Conservation (phyloP, 2,113 vertebrate genomes). For the Panthera leo region DNA sequence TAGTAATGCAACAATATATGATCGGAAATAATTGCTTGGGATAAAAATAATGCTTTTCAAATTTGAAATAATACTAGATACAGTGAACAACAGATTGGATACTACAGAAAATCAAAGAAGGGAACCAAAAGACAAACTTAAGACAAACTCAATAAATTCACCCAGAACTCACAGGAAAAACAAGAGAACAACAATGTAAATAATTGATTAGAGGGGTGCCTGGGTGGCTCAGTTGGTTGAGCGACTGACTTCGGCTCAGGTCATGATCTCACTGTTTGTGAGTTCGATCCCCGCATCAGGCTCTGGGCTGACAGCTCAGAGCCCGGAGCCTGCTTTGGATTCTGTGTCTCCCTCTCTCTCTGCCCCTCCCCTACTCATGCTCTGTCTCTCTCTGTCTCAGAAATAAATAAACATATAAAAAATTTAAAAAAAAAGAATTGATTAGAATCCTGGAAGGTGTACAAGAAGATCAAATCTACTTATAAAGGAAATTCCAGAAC, state of each 20-base stretch:
- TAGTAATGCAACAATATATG: neutral
- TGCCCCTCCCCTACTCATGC: too few relatives aligned
- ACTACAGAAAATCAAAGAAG: neutral
- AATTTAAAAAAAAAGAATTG: neutral
- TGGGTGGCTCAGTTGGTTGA: too few relatives aligned
- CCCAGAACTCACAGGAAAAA: neutral
- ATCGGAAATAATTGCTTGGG: neutral
- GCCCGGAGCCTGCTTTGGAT: too few relatives aligned
- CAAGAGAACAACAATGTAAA: neutral
- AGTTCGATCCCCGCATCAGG: too few relatives aligned
- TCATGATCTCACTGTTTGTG: too few relatives aligned
- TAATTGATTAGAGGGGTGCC: neutral
- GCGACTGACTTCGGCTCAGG: too few relatives aligned
- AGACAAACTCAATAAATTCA: neutral
- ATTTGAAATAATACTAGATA: neutral
- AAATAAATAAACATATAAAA: too few relatives aligned
- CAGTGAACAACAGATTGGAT: neutral
- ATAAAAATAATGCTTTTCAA: slow-evolving; percentile 16
- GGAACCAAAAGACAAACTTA: neutral
- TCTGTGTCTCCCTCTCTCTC: too few relatives aligned
- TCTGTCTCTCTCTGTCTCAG: too few relatives aligned
- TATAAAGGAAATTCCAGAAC: neutral
- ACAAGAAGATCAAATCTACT: neutral
- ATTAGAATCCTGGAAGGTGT: neutral
- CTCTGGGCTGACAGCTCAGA: too few relatives aligned